These are phyloP conservation scores for Albula glossodonta DNA, from an alignment of 2,113 vertebrate species.

Conservation along the genomic window DNA sequence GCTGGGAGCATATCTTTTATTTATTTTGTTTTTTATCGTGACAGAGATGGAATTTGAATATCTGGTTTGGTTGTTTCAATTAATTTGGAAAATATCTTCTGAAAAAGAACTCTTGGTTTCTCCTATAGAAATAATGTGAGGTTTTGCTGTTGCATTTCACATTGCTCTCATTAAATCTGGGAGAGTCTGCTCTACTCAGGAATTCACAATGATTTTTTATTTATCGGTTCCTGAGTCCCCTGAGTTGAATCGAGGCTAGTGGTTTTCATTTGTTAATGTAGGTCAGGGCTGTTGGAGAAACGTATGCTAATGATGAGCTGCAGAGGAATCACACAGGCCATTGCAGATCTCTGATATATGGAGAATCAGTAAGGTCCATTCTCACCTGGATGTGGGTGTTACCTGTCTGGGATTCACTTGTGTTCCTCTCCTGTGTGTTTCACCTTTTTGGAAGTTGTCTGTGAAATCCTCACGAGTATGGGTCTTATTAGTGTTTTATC, in stretches of 20 bases:
- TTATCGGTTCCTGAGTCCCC: slow-evolving; percentile 46
- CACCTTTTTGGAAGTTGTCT: no score
- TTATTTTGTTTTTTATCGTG: neutral
- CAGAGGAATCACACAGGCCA: neutral
- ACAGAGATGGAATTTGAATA: neutral
- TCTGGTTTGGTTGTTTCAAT: neutral
- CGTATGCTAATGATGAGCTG: neutral
- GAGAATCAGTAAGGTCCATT: neutral
- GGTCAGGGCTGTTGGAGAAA: slow-evolving; percentile 57
- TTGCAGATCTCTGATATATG: neutral
- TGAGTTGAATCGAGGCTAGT: slow-evolving; percentile 43
- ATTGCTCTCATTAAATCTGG: neutral
- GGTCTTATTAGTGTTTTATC: no score
- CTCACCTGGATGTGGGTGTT: no score
- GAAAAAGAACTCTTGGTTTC: neutral
- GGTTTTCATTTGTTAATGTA: slow-evolving; percentile 67
- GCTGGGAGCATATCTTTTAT: no score
- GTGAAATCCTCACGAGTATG: no score
- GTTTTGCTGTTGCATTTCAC: neutral
- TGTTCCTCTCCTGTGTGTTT: no score
- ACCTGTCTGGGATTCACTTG: no score
- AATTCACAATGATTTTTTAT: slow-evolving; percentile 15
- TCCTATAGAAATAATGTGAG: neutral
- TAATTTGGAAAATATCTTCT: neutral
- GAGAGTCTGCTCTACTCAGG: neutral